A percentile compares a stretch with the other conserved stretches of the same genome.
Evolutionary conservation across 1,140 invertebrate species (phyloP).

Genomic region (Heliconius nattereri): DNA sequence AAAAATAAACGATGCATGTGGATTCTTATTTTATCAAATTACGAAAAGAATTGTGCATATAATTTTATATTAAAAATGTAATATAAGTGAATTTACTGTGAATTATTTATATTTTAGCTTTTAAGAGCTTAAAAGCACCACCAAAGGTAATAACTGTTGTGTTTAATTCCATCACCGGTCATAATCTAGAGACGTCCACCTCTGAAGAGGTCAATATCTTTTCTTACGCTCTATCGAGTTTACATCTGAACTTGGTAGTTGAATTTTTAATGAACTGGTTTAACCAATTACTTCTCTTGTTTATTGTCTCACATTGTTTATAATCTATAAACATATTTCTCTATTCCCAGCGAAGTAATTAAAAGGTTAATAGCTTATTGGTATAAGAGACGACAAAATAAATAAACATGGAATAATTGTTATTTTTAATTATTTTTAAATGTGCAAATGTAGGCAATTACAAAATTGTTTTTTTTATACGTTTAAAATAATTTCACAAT

Average conservation of each 20-base stretch:
- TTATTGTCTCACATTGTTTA: conserved; percentile 28
- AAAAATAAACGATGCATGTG: too few relatives aligned
- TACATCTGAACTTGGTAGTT: conserved; percentile 54
- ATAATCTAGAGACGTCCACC: conserved; percentile 61
- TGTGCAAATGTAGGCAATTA: too few relatives aligned
- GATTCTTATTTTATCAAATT: too few relatives aligned
- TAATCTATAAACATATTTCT: conserved; percentile 6
- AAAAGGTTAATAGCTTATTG: conserved; percentile 3
- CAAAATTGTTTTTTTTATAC: too few relatives aligned
- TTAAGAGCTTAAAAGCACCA: conserved; percentile 43
- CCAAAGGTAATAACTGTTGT: conserved; percentile 59
- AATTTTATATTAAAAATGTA: too few relatives aligned
- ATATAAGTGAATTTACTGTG: too few relatives aligned
- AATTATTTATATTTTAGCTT: background rate
- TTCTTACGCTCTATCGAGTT: conserved; percentile 57
- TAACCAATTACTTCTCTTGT: conserved; percentile 54
- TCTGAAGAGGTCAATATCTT: conserved; percentile 73
- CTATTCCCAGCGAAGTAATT: background rate
- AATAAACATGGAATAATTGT: too few relatives aligned
- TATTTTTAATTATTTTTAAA: too few relatives aligned
- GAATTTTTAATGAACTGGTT: conserved; percentile 71
- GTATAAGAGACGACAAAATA: background rate
- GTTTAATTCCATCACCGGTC: conserved; percentile 68
- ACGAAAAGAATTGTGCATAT: too few relatives aligned
- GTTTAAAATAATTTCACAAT: too few relatives aligned